Conservation (phyloP, 2,888 invertebrate species). For the Diadegma fenestrale region DNA sequence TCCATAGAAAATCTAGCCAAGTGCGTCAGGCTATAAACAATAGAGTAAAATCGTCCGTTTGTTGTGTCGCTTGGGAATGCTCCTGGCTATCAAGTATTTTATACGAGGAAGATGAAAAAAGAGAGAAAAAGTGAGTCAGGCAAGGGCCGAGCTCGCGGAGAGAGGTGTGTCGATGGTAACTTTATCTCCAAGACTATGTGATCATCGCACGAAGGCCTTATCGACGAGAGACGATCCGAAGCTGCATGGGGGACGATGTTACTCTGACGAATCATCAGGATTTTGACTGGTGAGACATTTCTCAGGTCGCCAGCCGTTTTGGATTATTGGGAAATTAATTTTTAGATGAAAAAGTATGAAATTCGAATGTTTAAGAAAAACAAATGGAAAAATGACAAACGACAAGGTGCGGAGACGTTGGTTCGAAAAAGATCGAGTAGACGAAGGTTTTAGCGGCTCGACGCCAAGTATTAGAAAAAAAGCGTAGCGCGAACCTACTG, state of each 20-base stretch:
- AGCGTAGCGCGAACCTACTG: too few species aligned
- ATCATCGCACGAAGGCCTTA: slow-evolving; percentile 56
- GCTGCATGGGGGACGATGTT: slow-evolving; percentile 37
- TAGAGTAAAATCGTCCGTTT: slow-evolving; percentile 76
- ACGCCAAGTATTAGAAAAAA: too few species aligned
- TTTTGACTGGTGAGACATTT: background rate
- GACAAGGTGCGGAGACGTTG: too few species aligned
- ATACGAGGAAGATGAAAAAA: slow-evolving; percentile 13
- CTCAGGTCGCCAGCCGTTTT: too few species aligned
- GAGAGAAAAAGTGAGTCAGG: slow-evolving; percentile 33
- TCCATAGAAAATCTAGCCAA: background rate
- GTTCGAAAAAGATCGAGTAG: too few species aligned
- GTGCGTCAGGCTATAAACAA: slow-evolving; percentile 74
- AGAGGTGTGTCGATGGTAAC: slow-evolving; percentile 71
- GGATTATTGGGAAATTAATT: too few species aligned
- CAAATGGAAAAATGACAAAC: too few species aligned
- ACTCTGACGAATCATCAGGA: slow-evolving; percentile 53
- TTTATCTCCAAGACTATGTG: slow-evolving; percentile 60
- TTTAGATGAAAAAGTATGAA: too few species aligned
- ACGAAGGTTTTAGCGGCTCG: too few species aligned
- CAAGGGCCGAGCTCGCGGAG: slow-evolving; percentile 41
- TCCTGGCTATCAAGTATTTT: slow-evolving; percentile 28
- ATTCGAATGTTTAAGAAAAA: too few species aligned
- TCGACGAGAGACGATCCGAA: slow-evolving; percentile 38
- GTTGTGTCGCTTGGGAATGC: slow-evolving; percentile 71